Conservation (phyloP, 2,113 vertebrate genomes). For the Scortum barcoo region DNA sequence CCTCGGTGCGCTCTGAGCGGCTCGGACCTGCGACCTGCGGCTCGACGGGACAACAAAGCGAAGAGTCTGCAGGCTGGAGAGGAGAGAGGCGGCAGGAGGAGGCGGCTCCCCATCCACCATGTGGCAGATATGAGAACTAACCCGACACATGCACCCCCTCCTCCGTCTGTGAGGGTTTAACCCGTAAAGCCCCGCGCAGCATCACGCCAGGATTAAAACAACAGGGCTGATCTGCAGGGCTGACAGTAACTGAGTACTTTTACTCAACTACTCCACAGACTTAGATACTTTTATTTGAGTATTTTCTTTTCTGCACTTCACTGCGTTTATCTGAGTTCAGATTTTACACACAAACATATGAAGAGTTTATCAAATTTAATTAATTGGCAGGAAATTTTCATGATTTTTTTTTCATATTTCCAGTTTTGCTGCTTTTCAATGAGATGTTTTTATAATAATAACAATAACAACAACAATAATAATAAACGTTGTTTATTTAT, state of each 20-base stretch:
- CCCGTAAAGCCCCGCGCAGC: slow-evolving; percentile 33
- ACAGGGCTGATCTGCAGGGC: not conserved
- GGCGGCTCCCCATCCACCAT: slow-evolving; percentile 34
- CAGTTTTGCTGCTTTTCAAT: too few relatives aligned
- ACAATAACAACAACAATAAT: too few relatives aligned
- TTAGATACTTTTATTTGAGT: too few relatives aligned
- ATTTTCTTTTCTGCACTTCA: too few relatives aligned
- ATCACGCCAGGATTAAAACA: not conserved
- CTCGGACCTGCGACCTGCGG: slow-evolving; percentile 25
- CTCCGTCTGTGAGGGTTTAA: too few relatives aligned
- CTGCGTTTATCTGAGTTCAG: not conserved
- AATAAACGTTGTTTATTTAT: too few relatives aligned
- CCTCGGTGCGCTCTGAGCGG: not conserved
- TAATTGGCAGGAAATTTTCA: too few relatives aligned
- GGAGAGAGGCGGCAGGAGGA: not conserved
- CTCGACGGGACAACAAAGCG: slow-evolving; percentile 33
- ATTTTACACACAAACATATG: too few relatives aligned
- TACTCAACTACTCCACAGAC: not conserved
- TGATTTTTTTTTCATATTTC: too few relatives aligned
- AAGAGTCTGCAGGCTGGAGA: not conserved
- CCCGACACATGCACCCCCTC: not conserved
- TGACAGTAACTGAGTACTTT: not conserved
- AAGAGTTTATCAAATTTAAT: too few relatives aligned
- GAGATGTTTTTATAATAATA: too few relatives aligned
- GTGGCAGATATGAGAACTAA: slow-evolving; percentile 58